Evolutionary conservation across 2,113 vertebrate genomes (phyloP).

Genomic region (Mugil cephalus): DNA sequence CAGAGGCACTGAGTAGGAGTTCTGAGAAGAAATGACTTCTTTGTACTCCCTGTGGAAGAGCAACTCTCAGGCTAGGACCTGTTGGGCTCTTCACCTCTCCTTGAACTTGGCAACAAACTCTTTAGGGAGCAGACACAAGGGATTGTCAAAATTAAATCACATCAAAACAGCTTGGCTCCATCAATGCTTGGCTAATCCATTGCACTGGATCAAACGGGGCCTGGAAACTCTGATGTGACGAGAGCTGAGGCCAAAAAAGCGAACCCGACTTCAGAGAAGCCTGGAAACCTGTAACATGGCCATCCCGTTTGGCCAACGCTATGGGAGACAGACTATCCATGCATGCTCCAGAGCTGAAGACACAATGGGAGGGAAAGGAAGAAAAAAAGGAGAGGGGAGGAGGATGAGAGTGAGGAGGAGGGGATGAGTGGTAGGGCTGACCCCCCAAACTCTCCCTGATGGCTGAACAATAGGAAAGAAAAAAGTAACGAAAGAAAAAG

Average conservation of each 20-base stretch:
- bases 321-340: constrained; percentile 67
- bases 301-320: constrained; percentile 52
- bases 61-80: constrained; percentile 24
- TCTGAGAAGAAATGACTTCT: not conserved
- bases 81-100: constrained; percentile 53
- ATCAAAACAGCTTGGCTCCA: constrained; percentile 51
- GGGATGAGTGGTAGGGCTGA: constrained; percentile 34
- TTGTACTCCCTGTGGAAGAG: constrained; percentile 16
- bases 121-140: constrained; percentile 23
- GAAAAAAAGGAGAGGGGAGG: constrained; percentile 34
- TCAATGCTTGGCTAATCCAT: constrained; percentile 51
- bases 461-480: constrained; percentile 69
- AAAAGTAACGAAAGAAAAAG: constrained; percentile 2
- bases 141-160: constrained; percentile 53
- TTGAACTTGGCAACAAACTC: constrained; percentile 53
- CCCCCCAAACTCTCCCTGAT: constrained; percentile 62
- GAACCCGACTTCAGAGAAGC: constrained; percentile 13
- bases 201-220: constrained; percentile 58
- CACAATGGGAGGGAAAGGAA: constrained; percentile 65
- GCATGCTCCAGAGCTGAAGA: constrained; percentile 62
- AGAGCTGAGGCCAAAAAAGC: constrained; percentile 28
- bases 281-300: constrained; percentile 18
- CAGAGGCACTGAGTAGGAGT: constrained; percentile 28
- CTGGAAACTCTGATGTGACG: constrained; percentile 41
- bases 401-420: not conserved